Conservation (phyloP, 2,888 invertebrate genomes). For the Dynastes tityus region DNA sequence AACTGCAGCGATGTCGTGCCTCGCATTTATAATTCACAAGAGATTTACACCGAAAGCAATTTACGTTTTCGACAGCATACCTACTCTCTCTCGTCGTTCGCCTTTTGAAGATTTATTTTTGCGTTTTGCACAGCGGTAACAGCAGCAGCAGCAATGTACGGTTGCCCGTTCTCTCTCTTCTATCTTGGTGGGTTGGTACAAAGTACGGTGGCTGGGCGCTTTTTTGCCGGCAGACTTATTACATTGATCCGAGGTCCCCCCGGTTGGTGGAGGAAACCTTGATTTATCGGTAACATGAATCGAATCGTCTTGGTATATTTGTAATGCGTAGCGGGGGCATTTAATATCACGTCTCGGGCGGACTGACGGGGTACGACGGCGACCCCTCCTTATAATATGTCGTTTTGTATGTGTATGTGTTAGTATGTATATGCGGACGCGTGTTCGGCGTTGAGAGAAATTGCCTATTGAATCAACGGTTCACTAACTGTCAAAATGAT, state of each 20-base stretch:
- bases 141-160: background rate
- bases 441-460: constrained; percentile 66
- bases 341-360: constrained; percentile 58
- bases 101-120: constrained; percentile 34
- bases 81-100: background rate
- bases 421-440: constrained; percentile 49
- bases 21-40: constrained; percentile 39
- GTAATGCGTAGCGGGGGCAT: constrained; percentile 60
- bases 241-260: constrained; percentile 40
- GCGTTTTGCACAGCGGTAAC: background rate
- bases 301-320: constrained; percentile 58
- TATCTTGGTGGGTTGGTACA: background rate
- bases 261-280: constrained; percentile 35
- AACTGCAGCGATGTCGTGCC: constrained; percentile 18
- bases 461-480: constrained; percentile 67
- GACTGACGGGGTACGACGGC: constrained; percentile 50
- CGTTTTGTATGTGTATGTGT: background rate
- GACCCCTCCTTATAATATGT: constrained; percentile 57
- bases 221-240: constrained; percentile 44
- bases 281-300: constrained; percentile 51
- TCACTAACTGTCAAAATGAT: constrained; percentile 67
- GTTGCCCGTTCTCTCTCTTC: background rate
- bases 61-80: constrained; percentile 27
- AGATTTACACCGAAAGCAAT: constrained; percentile 39
- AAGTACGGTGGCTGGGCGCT: constrained; percentile 12